Conservation (phyloP, 2,113 vertebrate genomes). For the Fregetta grallaria region DNA sequence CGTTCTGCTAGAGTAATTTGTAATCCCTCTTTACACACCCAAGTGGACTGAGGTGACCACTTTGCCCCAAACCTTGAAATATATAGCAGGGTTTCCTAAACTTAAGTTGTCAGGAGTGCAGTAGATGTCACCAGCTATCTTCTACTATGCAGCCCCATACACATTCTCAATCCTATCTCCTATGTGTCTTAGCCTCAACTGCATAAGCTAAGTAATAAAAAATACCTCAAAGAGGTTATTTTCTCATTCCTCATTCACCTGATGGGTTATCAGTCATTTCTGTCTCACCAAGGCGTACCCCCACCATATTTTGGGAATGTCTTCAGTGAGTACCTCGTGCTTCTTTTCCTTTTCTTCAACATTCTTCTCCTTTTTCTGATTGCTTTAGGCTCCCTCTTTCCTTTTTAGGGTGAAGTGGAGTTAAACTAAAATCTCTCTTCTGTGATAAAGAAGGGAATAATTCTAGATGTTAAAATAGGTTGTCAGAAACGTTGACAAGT, state of each 20-base stretch:
- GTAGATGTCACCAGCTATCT: background rate
- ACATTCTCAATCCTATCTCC: background rate
- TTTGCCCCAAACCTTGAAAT: background rate
- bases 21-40: background rate
- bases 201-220: background rate
- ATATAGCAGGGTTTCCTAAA: background rate
- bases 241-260: background rate
- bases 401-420: conserved; percentile 46
- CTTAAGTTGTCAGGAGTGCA: background rate
- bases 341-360: background rate
- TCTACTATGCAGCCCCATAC: background rate
- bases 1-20: background rate
- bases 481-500: conserved; percentile 75
- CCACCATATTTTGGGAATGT: background rate
- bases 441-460: conserved; percentile 73
- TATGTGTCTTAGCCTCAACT: background rate
- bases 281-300: background rate
- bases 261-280: background rate
- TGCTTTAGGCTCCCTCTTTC: background rate
- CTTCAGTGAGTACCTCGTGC: background rate
- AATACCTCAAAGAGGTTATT: background rate
- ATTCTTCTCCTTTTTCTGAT: background rate
- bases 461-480: conserved; percentile 74
- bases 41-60: background rate
- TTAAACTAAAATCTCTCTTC: conserved; percentile 62